Percentiles rank a stretch among this genome's conserved stretches.
Evolutionary conservation across 1,140 invertebrate species (phyloP).

Genomic region (Pararge aegeria): DNA sequence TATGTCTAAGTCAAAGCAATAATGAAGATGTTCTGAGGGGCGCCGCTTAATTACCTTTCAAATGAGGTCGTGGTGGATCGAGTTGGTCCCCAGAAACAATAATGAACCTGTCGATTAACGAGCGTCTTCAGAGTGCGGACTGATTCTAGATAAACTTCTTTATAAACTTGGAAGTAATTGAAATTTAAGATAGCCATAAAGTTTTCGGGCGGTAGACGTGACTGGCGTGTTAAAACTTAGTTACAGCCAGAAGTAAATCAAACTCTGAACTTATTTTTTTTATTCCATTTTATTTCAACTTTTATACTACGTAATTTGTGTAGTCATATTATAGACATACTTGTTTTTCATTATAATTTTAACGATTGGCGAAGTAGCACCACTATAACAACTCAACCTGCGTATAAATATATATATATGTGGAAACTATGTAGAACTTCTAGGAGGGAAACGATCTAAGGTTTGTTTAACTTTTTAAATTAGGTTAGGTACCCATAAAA

Average conservation of each 20-base stretch:
- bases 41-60: not conserved
- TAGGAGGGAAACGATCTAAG: too few species aligned
- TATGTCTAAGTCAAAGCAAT: not conserved
- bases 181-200: conserved; percentile 2
- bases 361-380: too few species aligned
- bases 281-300: not conserved
- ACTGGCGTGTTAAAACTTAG: not conserved
- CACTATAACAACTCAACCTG: too few species aligned
- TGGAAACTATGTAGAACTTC: too few species aligned
- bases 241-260: not conserved
- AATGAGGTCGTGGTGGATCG: not conserved
- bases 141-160: not conserved
- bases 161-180: conserved; percentile 3
- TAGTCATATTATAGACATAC: too few species aligned
- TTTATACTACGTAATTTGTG: not conserved
- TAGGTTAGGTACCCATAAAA: too few species aligned
- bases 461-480: too few species aligned
- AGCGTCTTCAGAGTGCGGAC: not conserved
- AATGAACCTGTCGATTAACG: conserved; percentile 1
- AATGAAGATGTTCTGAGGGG: not conserved
- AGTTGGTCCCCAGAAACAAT: not conserved
- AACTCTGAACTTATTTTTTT: not conserved
- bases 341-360: too few species aligned
- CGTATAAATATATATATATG: too few species aligned
- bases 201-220: conserved; percentile 2